These are phyloP conservation scores for Diplodus sargus DNA, from an alignment of 2,797 vertebrate species.

Conservation along the genomic window DNA sequence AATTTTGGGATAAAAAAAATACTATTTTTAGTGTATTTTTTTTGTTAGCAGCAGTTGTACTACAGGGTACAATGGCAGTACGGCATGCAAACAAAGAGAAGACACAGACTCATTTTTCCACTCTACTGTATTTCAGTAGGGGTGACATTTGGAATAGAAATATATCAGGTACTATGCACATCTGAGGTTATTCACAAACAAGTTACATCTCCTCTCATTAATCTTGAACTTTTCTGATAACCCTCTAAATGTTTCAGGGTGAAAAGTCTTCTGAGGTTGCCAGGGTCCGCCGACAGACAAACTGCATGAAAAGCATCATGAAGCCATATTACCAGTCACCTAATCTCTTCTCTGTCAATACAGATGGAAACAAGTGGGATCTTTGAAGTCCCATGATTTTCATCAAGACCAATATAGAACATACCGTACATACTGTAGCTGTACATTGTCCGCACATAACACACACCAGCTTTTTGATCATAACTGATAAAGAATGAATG, in stretches of 20 bases:
- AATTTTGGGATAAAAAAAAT: constrained; percentile 45
- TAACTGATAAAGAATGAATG: neutral
- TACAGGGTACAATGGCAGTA: neutral
- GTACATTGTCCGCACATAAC: neutral
- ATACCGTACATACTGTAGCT: neutral
- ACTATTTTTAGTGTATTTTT: neutral
- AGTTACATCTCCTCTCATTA: too few relatives aligned
- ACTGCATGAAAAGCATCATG: neutral
- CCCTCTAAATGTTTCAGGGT: neutral
- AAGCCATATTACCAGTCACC: neutral
- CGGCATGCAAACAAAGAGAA: neutral
- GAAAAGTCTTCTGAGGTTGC: neutral
- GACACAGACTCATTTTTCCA: neutral
- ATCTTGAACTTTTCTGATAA: neutral
- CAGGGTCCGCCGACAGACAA: neutral
- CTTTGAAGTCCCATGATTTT: neutral
- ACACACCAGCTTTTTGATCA: neutral
- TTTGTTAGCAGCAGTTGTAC: constrained; percentile 21
- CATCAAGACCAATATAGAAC: neutral
- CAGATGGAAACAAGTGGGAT: neutral
- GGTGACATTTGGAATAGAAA: neutral
- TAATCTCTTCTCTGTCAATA: neutral
- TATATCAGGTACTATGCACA: neutral
- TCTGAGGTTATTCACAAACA: too few relatives aligned
- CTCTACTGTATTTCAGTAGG: neutral